These are phyloP conservation scores for Poeciliopsis presidionis DNA, from an alignment of 2,797 vertebrate genomes.

Conservation along the genomic window DNA sequence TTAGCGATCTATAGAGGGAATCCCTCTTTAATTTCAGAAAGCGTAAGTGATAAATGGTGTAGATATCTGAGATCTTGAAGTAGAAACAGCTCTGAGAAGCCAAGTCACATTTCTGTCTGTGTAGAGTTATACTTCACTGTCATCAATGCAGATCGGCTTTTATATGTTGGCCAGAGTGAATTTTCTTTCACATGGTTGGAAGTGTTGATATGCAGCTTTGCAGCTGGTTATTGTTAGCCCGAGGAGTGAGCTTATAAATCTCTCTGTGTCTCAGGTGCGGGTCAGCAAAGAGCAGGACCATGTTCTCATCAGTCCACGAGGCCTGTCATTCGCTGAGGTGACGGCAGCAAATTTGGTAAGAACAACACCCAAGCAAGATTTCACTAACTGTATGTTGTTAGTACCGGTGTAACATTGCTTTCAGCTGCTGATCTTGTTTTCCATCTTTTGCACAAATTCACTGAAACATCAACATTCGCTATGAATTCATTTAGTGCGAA, in stretches of 20 bases:
- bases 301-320: constrained; percentile 92
- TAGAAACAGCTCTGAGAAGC: constrained; percentile 7
- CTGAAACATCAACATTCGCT: background rate
- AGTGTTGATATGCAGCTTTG: background rate
- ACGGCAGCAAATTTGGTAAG: constrained; percentile 94
- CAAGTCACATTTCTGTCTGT: background rate
- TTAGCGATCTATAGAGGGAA: constrained; percentile 40
- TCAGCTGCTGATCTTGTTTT: background rate
- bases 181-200: background rate
- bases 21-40: constrained; percentile 23
- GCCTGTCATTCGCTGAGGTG: constrained; percentile 93
- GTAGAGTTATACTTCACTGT: background rate
- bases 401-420: background rate
- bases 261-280: constrained; percentile 82
- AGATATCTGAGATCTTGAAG: constrained; percentile 38
- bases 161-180: constrained; percentile 12
- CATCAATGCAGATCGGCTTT: constrained; percentile 1
- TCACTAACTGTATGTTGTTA: background rate
- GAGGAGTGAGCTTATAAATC: background rate
- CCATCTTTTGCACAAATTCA: background rate
- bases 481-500: background rate
- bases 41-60: constrained; percentile 49
- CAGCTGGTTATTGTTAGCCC: background rate
- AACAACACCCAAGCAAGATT: constrained; percentile 11
- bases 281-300: constrained; percentile 97